Evolutionary conservation across 2,888 invertebrate genomes (phyloP).

Genomic region (Epirrhoe alternata): DNA sequence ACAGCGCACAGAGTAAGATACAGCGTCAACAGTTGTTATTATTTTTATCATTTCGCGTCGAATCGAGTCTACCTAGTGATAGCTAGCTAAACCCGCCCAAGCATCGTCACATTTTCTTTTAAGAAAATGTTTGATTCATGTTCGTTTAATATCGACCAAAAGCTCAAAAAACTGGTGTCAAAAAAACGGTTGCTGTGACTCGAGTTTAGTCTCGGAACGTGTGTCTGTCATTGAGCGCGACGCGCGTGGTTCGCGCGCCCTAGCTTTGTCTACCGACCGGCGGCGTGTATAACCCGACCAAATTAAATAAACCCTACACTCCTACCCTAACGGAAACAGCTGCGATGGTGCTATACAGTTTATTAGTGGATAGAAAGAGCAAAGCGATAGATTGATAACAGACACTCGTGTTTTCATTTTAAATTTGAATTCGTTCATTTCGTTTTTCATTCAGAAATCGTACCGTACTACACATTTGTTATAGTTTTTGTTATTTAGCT

Average conservation of each 20-base stretch:
- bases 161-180: too few species aligned
- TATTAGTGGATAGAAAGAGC: neutral
- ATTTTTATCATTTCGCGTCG: too few species aligned
- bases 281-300: slow-evolving; percentile 5
- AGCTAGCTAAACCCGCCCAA: too few species aligned
- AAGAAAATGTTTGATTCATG: too few species aligned
- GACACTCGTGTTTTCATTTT: neutral
- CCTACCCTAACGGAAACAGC: neutral
- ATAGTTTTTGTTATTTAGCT: slow-evolving; percentile 11
- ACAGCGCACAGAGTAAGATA: too few species aligned
- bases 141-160: too few species aligned
- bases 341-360: neutral
- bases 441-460: slow-evolving; percentile 15
- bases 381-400: neutral
- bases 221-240: slow-evolving; percentile 1
- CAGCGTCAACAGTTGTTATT: too few species aligned
- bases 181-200: too few species aligned
- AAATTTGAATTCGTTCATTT: slow-evolving; percentile 12
- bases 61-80: too few species aligned
- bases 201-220: neutral
- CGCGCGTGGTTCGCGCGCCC: slow-evolving; percentile 18
- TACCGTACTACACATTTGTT: slow-evolving; percentile 1
- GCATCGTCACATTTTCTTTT: too few species aligned
- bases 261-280: slow-evolving; percentile 7
- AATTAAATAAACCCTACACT: slow-evolving; percentile 2